Percentiles rank a stretch among this genome's conserved stretches.
phyloP scores from a whole-genome alignment of 2,113 vertebrate genomes.

The Eolophus roseicapilla region DNA sequence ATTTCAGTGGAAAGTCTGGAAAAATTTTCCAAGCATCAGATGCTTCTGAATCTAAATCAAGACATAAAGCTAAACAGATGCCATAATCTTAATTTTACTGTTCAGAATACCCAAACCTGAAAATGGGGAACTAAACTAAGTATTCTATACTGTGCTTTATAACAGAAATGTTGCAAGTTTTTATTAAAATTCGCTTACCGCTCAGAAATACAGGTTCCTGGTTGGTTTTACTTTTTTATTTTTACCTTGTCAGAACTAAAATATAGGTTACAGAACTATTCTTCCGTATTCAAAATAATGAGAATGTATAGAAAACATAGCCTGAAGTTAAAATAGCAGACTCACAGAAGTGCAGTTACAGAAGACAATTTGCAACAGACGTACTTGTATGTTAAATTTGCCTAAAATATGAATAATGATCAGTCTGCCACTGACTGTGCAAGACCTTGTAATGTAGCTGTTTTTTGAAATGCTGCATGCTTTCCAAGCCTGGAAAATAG shows the following conservation, averaged over 20 bases:
- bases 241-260: neutral
- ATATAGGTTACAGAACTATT: neutral
- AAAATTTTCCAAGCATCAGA: neutral
- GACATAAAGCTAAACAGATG: neutral
- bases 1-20: neutral
- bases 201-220: neutral
- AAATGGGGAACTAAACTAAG: neutral
- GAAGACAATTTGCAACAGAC: neutral
- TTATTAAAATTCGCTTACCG: neutral
- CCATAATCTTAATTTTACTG: neutral
- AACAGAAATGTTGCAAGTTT: neutral
- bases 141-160: neutral
- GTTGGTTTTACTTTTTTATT: neutral
- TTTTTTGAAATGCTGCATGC: neutral
- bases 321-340: neutral
- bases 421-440: neutral
- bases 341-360: neutral
- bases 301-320: neutral
- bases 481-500: neutral
- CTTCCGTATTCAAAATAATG: neutral
- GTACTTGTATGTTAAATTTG: neutral
- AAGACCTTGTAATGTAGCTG: neutral
- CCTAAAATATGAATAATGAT: neutral
- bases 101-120: neutral
- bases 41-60: neutral